phyloP scores from a whole-genome alignment of 1,140 invertebrate species.

The Drosophila erecta region DNA sequence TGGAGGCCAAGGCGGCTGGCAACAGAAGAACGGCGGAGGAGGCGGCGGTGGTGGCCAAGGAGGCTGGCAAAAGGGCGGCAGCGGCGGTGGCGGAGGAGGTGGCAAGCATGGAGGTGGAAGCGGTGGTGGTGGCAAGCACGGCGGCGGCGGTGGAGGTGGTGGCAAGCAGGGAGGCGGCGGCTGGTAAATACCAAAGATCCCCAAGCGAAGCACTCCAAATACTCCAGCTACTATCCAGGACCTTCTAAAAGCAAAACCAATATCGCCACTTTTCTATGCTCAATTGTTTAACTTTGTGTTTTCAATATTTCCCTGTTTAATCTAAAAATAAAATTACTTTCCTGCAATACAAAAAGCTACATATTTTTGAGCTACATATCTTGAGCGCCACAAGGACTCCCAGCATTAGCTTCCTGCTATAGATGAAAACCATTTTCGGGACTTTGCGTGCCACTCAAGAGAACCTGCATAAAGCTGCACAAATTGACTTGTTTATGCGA shows the following conservation, averaged over 20 bases:
- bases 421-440: conserved; percentile 20
- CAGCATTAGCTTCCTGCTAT: conserved; percentile 16
- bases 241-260: neutral
- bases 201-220: neutral
- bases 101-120: conserved; percentile 21
- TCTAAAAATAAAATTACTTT: neutral
- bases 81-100: conserved; percentile 20
- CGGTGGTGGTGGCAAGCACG: conserved; percentile 14
- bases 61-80: conserved; percentile 15
- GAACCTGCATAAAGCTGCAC: conserved; percentile 51
- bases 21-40: conserved; percentile 11
- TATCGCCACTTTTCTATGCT: neutral
- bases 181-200: conserved; percentile 17
- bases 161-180: conserved; percentile 29
- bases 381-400: too few species aligned
- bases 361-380: neutral
- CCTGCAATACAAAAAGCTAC: neutral
- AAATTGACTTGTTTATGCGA: conserved; percentile 77
- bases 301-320: neutral
- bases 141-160: conserved; percentile 18
- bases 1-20: conserved; percentile 31
- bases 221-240: neutral
- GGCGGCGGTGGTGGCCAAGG: conserved; percentile 13
- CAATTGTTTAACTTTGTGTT: neutral
- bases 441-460: conserved; percentile 8